Percentiles rank a stretch among this genome's conserved stretches.
phyloP scores from a whole-genome alignment of 92 coral and sea anemone species.

The Porites rus region DNA sequence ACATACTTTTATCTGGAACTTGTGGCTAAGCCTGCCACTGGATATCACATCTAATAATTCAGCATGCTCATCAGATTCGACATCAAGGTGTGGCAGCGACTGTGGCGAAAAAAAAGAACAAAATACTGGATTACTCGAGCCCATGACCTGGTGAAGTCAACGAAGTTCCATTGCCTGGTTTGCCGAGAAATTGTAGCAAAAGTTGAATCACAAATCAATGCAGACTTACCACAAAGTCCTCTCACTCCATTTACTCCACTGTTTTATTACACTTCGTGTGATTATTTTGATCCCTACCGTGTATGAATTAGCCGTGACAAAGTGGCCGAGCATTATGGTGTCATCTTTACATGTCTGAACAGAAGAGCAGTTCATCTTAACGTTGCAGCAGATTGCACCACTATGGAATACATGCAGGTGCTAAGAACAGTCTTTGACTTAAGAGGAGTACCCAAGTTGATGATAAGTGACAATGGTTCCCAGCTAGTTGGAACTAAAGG shows the following conservation, averaged over 20 bases:
- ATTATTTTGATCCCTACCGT: conserved; percentile 44
- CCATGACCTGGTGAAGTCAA: conserved; percentile 43
- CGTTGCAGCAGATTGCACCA: conserved; percentile 52
- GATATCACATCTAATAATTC: conserved; percentile 50
- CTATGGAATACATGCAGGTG: conserved; percentile 59
- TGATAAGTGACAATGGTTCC: conserved; percentile 64
- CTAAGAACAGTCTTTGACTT: conserved; percentile 54
- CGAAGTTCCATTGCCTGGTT: conserved; percentile 27
- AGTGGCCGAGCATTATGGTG: conserved; percentile 21
- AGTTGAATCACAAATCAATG: conserved; percentile 45
- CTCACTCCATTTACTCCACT: conserved; percentile 49
- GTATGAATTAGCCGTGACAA: conserved; percentile 42
- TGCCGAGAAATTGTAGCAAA: conserved; percentile 44
- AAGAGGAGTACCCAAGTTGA: conserved; percentile 51
- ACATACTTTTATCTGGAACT: too few species aligned
- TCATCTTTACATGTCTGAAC: conserved; percentile 35
- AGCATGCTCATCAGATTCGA: conserved; percentile 30
- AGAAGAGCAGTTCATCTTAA: conserved; percentile 67
- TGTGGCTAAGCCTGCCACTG: neutral
- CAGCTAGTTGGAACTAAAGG: conserved; percentile 67
- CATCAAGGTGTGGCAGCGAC: conserved; percentile 54
- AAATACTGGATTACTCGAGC: conserved; percentile 54
- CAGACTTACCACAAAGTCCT: conserved; percentile 36
- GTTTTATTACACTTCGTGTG: conserved; percentile 40
- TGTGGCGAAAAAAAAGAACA: conserved; percentile 49